These are phyloP conservation scores for Heliocidaris tuberculata DNA, from an alignment of 35 echinoderm and acorn worm genomes.

Conservation along the genomic window DNA sequence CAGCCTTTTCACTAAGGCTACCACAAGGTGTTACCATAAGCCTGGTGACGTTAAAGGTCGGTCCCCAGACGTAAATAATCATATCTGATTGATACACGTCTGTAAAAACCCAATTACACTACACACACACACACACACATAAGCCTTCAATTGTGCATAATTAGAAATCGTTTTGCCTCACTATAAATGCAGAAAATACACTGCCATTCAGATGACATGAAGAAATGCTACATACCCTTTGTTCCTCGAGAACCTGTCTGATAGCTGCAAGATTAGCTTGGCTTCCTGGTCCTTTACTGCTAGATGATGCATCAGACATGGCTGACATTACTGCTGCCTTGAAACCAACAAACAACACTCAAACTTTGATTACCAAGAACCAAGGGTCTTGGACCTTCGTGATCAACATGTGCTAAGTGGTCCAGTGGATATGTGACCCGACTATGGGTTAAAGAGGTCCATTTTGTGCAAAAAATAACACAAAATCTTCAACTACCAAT, in stretches of 20 bases:
- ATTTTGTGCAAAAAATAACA: conserved; percentile 14
- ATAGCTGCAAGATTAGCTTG: conserved; percentile 73
- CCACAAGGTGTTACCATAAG: too few relatives aligned
- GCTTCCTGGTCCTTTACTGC: conserved; percentile 78
- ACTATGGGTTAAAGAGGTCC: neutral
- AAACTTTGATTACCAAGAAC: neutral
- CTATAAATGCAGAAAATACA: too few relatives aligned
- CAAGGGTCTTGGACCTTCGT: neutral
- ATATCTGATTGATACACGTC: too few relatives aligned
- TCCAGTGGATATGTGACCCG: neutral
- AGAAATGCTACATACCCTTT: conserved; percentile 61
- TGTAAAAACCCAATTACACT: too few relatives aligned
- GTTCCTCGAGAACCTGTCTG: conserved; percentile 78
- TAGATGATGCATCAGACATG: conserved; percentile 65
- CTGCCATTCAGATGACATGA: neutral
- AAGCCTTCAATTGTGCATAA: too few relatives aligned
- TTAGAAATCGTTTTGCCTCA: too few relatives aligned
- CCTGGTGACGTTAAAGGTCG: too few relatives aligned
- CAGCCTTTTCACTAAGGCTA: too few relatives aligned
- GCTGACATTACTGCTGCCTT: conserved; percentile 82
- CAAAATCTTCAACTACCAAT: neutral
- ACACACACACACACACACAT: too few relatives aligned
- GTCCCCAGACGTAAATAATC: too few relatives aligned
- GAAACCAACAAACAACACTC: conserved; percentile 43
- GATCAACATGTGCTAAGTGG: neutral